Evolutionary conservation across 2,888 invertebrate genomes (phyloP), one percentile per base, ranked within the genome.

Genomic region (Torymus tubicola): DNA sequence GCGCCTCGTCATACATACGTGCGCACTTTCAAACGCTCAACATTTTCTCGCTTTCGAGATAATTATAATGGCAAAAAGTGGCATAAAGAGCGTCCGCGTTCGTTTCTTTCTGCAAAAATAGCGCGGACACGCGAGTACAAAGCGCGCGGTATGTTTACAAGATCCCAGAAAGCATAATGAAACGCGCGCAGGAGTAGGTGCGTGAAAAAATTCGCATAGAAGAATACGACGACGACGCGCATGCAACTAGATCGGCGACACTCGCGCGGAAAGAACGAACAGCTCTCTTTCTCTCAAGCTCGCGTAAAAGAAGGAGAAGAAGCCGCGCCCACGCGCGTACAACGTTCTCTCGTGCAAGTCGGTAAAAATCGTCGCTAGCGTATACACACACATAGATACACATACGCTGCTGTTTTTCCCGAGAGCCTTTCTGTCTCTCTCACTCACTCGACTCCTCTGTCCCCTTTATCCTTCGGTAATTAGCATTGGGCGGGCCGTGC

Each of bases 401-500:
- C 14, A 53, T 24, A 18, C 13, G 12, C 58, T 42, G 42, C 50
- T 31, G 58, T 64, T 74, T 74, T 74, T 69, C 78, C 65, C 61
- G 52, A 8, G 73, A 77, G 76, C 10, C 68, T 61, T 24, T 69
- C 42, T 13, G 14, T 80, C 74, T 81, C 78, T 73, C 74, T 63
- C 57, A 61, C 67, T 80, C 57, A 76, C 67, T 80, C 57, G 76
- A 55, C 57, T 65, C 73, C 82, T 81, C 71, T 80, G 80, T 78
- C 82, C 82, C 79, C 83, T 81, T 83, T 84, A 85, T 81, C 84
- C 83, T 80, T 84, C 81, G 84, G 86, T 87, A 87, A 87, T 86
- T 86, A 85, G 84, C 84, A 82, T 78, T 53, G 76, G 65, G 72
- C 74, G 77, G 71, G 67, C 71, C 68, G 31, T 3, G 21, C 21